A percentile compares a stretch with the other conserved stretches of the same genome.
Conservation (phyloP, 92 coral and sea anemone genomes). For the Zoanthus sociatus region DNA sequence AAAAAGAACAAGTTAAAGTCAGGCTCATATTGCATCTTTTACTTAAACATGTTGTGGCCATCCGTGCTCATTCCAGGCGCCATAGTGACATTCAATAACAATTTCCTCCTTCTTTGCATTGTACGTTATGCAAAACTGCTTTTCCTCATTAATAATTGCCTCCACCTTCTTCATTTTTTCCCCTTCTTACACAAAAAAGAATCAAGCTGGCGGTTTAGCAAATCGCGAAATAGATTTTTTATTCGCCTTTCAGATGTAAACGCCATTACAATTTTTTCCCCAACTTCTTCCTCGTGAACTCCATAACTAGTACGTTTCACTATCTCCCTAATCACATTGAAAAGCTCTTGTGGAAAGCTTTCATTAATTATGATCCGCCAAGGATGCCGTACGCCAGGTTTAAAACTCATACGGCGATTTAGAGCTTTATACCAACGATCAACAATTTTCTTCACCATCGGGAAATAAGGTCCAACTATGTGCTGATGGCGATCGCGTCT, state of each 20-base stretch:
- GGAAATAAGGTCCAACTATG: conserved; percentile 44
- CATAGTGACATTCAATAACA: not conserved
- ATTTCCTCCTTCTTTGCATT: not conserved
- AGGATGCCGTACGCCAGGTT: conserved; percentile 37
- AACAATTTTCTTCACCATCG: conserved; percentile 36
- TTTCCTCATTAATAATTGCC: not conserved
- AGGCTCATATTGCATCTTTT: no score
- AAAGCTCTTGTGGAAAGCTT: conserved; percentile 33
- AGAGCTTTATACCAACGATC: conserved; percentile 29
- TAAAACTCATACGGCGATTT: conserved; percentile 10
- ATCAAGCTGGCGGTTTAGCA: conserved; percentile 4
- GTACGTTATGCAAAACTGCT: not conserved
- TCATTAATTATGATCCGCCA: conserved; percentile 38
- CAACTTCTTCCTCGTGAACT: not conserved
- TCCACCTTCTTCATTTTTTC: not conserved
- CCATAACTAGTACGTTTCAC: not conserved
- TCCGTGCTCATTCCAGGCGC: no score
- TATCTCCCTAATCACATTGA: not conserved
- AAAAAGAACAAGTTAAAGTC: no score
- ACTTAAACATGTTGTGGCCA: not conserved
- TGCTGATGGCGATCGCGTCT: conserved; percentile 33
- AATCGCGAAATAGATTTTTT: not conserved
- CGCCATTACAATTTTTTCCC: not conserved
- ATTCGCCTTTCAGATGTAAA: not conserved
- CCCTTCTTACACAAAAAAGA: not conserved